Evolutionary conservation across 2,113 vertebrate species (phyloP).

Genomic region (Grammomys surdaster): DNA sequence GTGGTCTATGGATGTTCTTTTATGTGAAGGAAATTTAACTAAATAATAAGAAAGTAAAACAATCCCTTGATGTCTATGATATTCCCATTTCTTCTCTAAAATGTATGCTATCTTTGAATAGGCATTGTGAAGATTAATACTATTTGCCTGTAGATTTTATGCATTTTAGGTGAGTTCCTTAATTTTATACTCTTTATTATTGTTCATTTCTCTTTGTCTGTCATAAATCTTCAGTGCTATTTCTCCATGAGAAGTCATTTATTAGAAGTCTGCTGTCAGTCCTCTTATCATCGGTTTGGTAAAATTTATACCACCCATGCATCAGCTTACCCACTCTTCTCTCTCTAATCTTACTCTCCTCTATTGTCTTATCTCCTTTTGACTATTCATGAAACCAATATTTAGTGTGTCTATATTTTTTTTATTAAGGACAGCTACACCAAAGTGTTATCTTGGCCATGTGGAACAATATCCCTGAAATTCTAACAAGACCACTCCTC

Average conservation of each 20-base stretch:
- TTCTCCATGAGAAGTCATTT: conserved; percentile 57
- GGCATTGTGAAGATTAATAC: conserved; percentile 5
- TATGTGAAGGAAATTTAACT: conserved; percentile 37
- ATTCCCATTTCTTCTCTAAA: conserved; percentile 55
- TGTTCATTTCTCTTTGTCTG: conserved; percentile 53
- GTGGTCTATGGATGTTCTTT: background rate
- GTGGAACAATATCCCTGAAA: background rate
- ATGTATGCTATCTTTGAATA: conserved; percentile 34
- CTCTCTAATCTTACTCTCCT: conserved; percentile 33
- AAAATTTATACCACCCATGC: conserved; percentile 36
- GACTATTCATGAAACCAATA: conserved; percentile 8
- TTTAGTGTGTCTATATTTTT: background rate
- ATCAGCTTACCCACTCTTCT: conserved; percentile 27
- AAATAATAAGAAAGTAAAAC: conserved; percentile 55
- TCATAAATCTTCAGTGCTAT: background rate
- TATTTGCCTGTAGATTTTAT: background rate
- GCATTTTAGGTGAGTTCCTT: background rate
- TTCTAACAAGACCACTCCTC: background rate
- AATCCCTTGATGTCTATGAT: conserved; percentile 26
- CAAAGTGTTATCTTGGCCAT: background rate
- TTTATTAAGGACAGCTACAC: background rate
- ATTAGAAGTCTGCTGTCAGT: conserved; percentile 38
- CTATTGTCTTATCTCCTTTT: background rate
- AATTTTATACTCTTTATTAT: conserved; percentile 4
- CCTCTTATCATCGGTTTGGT: conserved; percentile 12